phyloP scores from a whole-genome alignment of 2,888 invertebrate genomes.

The Eledone cirrhosa region DNA sequence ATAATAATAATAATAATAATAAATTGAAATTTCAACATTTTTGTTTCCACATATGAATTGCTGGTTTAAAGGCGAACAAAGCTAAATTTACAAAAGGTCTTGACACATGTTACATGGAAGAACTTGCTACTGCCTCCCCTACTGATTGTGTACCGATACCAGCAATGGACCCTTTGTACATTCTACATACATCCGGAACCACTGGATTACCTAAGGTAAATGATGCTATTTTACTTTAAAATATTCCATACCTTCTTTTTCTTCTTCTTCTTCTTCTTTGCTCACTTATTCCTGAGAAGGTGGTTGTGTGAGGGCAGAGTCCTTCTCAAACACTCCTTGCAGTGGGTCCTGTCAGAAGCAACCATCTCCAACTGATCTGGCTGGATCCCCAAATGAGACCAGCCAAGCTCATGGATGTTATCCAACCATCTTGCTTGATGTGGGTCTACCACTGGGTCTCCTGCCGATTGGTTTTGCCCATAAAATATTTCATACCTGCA shows the following conservation, averaged over 20 bases:
- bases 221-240: background rate
- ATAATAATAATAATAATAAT: no score
- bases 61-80: constrained; percentile 50
- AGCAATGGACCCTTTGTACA: constrained; percentile 89
- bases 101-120: constrained; percentile 82
- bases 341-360: no score
- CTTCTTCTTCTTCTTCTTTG: background rate
- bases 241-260: background rate
- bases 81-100: constrained; percentile 67
- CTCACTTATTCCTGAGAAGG: no score
- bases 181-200: constrained; percentile 84
- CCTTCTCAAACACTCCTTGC: no score
- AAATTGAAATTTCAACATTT: no score
- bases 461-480: no score
- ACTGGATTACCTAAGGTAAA: constrained; percentile 63
- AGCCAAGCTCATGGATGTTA: no score
- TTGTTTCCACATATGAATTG: background rate
- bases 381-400: no score
- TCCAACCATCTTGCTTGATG: no score
- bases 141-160: constrained; percentile 86
- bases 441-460: no score
- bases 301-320: no score
- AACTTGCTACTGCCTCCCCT: constrained; percentile 72
- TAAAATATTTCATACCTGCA: background rate
- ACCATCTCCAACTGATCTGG: no score